Evolutionary conservation across 2,113 vertebrate genomes (phyloP).

Genomic region (Nothoprocta perdicaria): DNA sequence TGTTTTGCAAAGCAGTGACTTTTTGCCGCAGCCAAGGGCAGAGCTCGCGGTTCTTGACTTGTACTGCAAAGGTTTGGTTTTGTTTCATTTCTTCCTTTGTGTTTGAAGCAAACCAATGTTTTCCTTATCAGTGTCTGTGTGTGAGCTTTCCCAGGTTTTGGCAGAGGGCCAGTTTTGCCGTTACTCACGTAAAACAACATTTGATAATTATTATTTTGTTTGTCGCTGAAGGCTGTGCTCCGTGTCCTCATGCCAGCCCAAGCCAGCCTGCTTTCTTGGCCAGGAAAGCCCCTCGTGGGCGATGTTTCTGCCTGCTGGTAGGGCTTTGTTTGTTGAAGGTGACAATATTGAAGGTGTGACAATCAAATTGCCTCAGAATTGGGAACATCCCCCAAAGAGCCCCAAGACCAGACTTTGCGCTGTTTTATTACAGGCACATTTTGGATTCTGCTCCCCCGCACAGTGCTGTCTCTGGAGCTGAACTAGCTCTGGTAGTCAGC

Average conservation of each 20-base stretch:
- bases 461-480: background rate
- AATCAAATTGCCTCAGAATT: background rate
- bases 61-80: background rate
- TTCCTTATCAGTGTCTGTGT: background rate
- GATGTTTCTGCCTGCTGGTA: background rate
- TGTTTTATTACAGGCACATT: background rate
- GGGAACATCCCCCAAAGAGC: background rate
- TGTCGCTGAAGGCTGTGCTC: background rate
- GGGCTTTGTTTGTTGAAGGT: background rate
- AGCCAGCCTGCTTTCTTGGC: background rate
- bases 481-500: background rate
- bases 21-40: background rate
- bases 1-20: background rate
- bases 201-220: background rate
- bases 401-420: background rate
- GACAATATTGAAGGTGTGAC: background rate
- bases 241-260: background rate
- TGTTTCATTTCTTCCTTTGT: background rate
- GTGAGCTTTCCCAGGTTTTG: background rate
- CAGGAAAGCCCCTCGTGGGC: background rate
- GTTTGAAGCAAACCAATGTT: background rate
- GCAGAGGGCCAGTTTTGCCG: background rate
- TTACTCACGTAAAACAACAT: background rate
- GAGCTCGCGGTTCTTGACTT: background rate
- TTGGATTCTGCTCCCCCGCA: background rate